Evolutionary conservation across 2,113 vertebrate species (phyloP).

Genomic region (Herpetotheres cachinnans): DNA sequence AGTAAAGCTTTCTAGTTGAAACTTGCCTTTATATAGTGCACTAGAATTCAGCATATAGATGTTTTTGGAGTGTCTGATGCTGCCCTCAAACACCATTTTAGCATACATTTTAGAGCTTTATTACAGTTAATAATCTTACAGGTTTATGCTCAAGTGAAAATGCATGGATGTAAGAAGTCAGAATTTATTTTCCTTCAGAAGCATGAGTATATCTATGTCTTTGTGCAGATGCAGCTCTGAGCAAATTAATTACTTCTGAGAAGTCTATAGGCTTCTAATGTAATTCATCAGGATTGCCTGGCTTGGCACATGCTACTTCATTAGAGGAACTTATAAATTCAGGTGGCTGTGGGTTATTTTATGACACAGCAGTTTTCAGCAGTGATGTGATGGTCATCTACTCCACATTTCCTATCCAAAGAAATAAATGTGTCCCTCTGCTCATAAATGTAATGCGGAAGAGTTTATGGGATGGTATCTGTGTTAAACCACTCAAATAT

Average conservation of each 20-base stretch:
- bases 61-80: constrained; percentile 10
- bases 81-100: constrained; percentile 34
- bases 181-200: constrained; percentile 21
- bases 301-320: not conserved
- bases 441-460: not conserved
- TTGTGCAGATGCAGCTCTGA: not conserved
- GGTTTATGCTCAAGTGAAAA: constrained; percentile 1
- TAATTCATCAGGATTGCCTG: not conserved
- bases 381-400: not conserved
- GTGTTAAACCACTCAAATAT: not conserved
- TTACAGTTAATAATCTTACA: constrained; percentile 21
- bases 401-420: not conserved
- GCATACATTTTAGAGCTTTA: constrained; percentile 32
- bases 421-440: not conserved
- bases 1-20: constrained; percentile 43
- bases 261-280: not conserved
- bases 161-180: not conserved
- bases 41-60: constrained; percentile 25
- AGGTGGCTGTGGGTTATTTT: not conserved
- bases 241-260: not conserved
- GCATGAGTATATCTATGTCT: not conserved
- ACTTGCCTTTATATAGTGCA: constrained; percentile 19
- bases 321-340: not conserved
- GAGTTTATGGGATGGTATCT: not conserved
- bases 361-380: not conserved